Evolutionary conservation across 1,140 invertebrate species (phyloP).

Genomic region (Euwallacea fornicatus): DNA sequence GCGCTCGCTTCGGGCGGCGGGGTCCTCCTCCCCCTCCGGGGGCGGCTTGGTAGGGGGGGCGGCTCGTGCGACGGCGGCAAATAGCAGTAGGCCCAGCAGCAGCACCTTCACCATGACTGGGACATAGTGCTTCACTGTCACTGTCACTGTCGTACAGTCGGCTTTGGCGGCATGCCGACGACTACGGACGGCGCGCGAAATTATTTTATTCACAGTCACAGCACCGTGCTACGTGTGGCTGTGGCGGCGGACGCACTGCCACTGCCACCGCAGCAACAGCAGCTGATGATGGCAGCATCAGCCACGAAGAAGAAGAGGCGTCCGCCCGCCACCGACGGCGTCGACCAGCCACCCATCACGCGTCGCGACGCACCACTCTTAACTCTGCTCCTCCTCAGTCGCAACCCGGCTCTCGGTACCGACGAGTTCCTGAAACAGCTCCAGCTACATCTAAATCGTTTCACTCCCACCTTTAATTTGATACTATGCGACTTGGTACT

Average conservation of each 20-base stretch:
- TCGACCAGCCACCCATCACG: conserved; percentile 3
- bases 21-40: conserved; percentile 44
- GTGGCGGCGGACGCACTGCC: conserved; percentile 45
- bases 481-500: too few species aligned
- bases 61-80: conserved; percentile 51
- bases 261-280: conserved; percentile 14
- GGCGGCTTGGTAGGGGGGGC: conserved; percentile 42
- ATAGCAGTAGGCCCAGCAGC: conserved; percentile 51
- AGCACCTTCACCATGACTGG: conserved; percentile 55
- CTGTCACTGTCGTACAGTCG: conserved; percentile 45
- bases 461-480: too few species aligned
- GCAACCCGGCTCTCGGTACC: background rate
- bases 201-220: conserved; percentile 30
- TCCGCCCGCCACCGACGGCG: background rate
- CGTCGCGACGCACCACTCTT: conserved; percentile 9
- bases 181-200: conserved; percentile 9
- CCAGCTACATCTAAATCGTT: too few species aligned
- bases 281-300: background rate
- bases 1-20: conserved; percentile 59
- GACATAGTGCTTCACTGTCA: conserved; percentile 52
- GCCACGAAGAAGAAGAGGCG: conserved; percentile 18
- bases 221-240: conserved; percentile 43
- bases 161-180: conserved; percentile 14
- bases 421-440: too few species aligned
- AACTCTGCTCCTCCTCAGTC: background rate